phyloP scores from a whole-genome alignment of 30 jellyfish, hydroid and myxozoan genomes.

The Sanderia malayensis region DNA sequence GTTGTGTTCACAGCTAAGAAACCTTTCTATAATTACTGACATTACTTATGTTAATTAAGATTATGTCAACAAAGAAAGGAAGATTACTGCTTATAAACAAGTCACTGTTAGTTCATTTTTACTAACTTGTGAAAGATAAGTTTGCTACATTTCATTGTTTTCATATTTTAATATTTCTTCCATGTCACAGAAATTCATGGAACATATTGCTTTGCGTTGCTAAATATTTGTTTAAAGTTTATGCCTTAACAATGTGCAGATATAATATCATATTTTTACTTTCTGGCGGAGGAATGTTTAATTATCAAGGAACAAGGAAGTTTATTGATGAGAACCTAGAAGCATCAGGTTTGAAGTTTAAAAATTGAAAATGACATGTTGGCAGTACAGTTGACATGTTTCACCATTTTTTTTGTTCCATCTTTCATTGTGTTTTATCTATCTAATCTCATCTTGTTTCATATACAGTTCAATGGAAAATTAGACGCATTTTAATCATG shows the following conservation, averaged over 20 bases:
- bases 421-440: too few relatives aligned
- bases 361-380: too few relatives aligned
- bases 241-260: conserved; percentile 45
- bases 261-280: conserved; percentile 71
- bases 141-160: conserved; percentile 11
- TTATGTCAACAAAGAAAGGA: neutral
- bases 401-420: too few relatives aligned
- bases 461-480: too few relatives aligned
- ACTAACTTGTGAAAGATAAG: conserved; percentile 6
- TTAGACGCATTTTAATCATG: too few relatives aligned
- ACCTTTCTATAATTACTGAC: conserved; percentile 24
- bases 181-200: too few relatives aligned
- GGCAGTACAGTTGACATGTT: too few relatives aligned
- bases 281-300: conserved; percentile 95
- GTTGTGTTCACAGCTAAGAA: too few relatives aligned
- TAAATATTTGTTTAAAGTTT: conserved; percentile 5
- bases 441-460: too few relatives aligned
- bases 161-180: too few relatives aligned
- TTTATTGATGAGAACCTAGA: conserved; percentile 93
- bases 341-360: conserved; percentile 89
- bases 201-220: too few relatives aligned
- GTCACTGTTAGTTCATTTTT: neutral
- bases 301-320: conserved; percentile 91
- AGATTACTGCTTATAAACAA: neutral
- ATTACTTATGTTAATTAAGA: neutral